Evolutionary conservation across 2,888 invertebrate genomes (phyloP).

Genomic region (Cenopis cana): DNA sequence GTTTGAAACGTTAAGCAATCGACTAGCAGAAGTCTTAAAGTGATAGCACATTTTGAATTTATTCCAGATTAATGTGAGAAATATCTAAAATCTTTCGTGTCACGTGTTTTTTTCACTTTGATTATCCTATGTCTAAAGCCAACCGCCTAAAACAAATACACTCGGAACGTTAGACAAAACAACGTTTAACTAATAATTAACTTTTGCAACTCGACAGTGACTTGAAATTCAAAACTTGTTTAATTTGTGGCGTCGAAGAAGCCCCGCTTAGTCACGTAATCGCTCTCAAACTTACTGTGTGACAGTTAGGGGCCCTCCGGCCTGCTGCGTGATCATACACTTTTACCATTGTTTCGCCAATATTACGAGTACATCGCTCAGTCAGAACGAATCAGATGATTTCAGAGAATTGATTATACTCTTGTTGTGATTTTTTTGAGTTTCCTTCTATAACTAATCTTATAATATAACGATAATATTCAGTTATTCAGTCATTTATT

Average conservation of each 20-base stretch:
- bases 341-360: conserved; percentile 27
- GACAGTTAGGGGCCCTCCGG: conserved; percentile 42
- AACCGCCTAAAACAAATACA: conserved; percentile 31
- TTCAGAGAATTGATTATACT: not conserved
- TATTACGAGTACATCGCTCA: not conserved
- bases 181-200: conserved; percentile 78
- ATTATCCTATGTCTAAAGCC: not conserved
- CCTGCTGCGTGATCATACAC: conserved; percentile 33
- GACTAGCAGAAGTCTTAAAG: too few relatives aligned
- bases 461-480: too few relatives aligned
- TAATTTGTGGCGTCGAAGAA: conserved; percentile 77
- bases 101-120: conserved; percentile 3
- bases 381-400: not conserved
- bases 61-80: not conserved
- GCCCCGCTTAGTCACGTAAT: conserved; percentile 82
- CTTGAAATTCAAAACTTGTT: conserved; percentile 75
- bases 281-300: conserved; percentile 66
- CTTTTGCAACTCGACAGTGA: conserved; percentile 59
- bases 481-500: too few relatives aligned
- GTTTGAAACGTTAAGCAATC: too few relatives aligned
- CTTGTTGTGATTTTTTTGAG: not conserved
- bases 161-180: conserved; percentile 53
- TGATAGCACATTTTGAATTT: not conserved
- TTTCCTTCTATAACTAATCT: not conserved
- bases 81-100: not conserved